Evolutionary conservation across 2,888 invertebrate genomes (phyloP), one percentile per base, ranked within the genome.

Genomic region (Drosophila hamatofila): DNA sequence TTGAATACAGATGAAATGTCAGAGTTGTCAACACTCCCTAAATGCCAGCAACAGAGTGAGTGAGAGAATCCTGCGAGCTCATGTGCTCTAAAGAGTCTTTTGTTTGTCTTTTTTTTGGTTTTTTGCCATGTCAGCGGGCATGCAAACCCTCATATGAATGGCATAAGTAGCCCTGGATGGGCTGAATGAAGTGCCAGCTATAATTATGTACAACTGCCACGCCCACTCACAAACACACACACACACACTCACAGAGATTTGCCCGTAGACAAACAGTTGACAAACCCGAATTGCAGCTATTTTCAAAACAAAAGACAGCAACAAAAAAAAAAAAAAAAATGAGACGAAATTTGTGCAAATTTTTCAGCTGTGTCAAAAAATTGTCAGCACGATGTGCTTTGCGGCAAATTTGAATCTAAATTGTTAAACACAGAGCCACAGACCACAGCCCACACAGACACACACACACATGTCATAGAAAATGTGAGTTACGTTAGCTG

Each of bases 281-380:
- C 87, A 83, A 74, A 72, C 66, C 78, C 81, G 75, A 83, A 86
- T 88, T 81, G 78, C 69, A 68, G 78, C 69, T 70, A 69, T 88
- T 88, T 80, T 66, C 68, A 64, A 83, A 78, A 80, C 72, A 75
- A 78, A 70, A 60, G 57, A 48, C 64, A 67, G 4, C 56, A 56
- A 59, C 58, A 74, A 41, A 41, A 11, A 4, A 57, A 37, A 23
- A 37, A 37, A n/a, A n/a, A 69, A 75, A 73, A 55, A 63, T 41
- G 62, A 81, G 76, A 79, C 67, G 56, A 83, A 82, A 79, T 78
- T 83, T 69, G 76, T 72, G 80, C 83, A 79, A 78, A 83, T 85
- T 90, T 90, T 89, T 88, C 90, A 90, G 89, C 90, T 88, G 83
- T 76, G 89, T 82, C 89, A 84, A 89, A 88, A 84, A 88, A 85